Evolutionary conservation across 2,113 vertebrate genomes (phyloP), one percentile per base, ranked within the genome.

Genomic region (Recurvirostra avosetta): DNA sequence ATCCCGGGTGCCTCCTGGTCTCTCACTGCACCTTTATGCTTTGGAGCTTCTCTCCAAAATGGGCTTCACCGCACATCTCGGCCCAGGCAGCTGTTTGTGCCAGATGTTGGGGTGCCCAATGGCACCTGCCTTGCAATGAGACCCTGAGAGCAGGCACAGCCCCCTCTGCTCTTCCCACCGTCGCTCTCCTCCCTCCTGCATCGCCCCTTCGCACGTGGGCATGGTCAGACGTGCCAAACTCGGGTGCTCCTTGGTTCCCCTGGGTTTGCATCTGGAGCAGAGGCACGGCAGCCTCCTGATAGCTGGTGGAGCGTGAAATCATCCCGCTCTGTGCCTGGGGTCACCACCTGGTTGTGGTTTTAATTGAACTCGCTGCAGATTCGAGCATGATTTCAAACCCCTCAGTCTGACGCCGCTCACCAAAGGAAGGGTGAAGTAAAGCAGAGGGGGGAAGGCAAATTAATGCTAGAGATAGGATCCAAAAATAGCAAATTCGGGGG

Each of bases 221-320:
- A 11, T 4, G 14, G 25, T 71, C 25, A 12, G 45, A 55, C 3
- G 0, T 1, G 7, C 29, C 55, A 34, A 0, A 53, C 30, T 2
- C 16, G 70, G 52, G 16, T 38, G 73, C 56, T 43, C 38, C 40
- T 19, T 6, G 9, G 12, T 36, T 49, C 55, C 65, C 0, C 1
- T 12, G 70, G 43, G n/a, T 59, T 74, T 53, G 50, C 45, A 6
- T 11, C 71, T 50, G 2, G 0, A 4, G 2, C 7, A 10, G 49
- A 25, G 56, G 32, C 41, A 18, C 5, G 0, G 38, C 21, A 49
- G 40, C 55, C 17, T 19, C 30, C 13, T 1, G 40, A 1, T 2
- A 14, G 68, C 68, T 27, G 34, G 30, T 56, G 65, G 55, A 65
- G 52, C 10, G 0, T 22, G 61, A 45, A 16, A 19, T 23, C 1